Conservation (phyloP, 2,113 vertebrate species). For the Brienomyrus longianalis region DNA sequence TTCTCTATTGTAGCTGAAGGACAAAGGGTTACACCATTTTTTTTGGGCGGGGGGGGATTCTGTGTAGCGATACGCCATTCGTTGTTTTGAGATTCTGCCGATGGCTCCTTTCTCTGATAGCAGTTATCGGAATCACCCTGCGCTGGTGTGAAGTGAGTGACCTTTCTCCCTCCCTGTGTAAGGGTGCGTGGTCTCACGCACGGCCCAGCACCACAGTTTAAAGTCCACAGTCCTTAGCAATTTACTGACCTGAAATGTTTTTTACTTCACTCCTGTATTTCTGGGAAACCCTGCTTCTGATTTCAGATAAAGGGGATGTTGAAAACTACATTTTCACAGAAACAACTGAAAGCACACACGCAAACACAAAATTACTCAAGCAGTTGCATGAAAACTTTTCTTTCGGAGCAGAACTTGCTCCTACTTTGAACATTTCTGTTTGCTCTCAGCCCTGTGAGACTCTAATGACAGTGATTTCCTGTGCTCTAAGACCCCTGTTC, state of each 20-base stretch:
- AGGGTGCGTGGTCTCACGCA: background rate
- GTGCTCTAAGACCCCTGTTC: background rate
- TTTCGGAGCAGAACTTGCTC: background rate
- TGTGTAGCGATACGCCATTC: background rate
- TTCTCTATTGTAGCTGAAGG: background rate
- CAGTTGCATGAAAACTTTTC: background rate
- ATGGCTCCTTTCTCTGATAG: background rate
- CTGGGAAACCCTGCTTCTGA: background rate
- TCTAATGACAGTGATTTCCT: background rate
- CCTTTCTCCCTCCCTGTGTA: background rate
- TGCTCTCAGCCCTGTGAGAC: background rate
- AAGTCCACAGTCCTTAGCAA: background rate
- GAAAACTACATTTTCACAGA: background rate
- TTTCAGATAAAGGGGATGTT: background rate
- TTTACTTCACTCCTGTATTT: background rate
- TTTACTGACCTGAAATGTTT: background rate
- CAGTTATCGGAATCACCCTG: background rate
- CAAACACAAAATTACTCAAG: background rate
- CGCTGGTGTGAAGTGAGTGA: too few relatives aligned
- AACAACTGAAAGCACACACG: background rate
- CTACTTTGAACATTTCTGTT: background rate
- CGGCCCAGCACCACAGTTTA: background rate
- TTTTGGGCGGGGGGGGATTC: too few relatives aligned
- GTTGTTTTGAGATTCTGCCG: background rate
- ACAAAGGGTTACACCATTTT: background rate